Evolutionary conservation across 2,113 vertebrate species (phyloP).

Genomic region (Nesoenas mayeri): DNA sequence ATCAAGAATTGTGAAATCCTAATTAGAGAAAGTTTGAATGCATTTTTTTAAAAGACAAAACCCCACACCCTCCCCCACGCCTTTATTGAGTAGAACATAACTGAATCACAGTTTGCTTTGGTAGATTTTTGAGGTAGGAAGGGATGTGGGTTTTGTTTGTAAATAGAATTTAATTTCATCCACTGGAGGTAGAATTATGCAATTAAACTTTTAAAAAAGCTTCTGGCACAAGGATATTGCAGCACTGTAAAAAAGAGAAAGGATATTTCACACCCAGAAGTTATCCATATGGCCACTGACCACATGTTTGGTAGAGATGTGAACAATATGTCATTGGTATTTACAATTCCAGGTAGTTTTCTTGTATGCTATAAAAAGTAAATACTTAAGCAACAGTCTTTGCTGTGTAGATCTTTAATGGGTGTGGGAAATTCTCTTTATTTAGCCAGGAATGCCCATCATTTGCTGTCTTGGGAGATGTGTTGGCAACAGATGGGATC

Average conservation of each 20-base stretch:
- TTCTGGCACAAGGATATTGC: conserved; percentile 54
- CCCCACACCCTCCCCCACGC: too few relatives aligned
- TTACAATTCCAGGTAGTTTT: conserved; percentile 72
- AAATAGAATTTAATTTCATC: conserved; percentile 47
- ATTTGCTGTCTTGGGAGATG: conserved; percentile 69
- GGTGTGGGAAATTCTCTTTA: conserved; percentile 70
- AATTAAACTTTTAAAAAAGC: conserved; percentile 47
- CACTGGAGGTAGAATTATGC: conserved; percentile 36
- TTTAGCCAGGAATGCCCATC: conserved; percentile 70
- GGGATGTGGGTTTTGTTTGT: conserved; percentile 29
- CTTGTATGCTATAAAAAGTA: conserved; percentile 68
- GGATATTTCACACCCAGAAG: conserved; percentile 66
- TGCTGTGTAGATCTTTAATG: conserved; percentile 66
- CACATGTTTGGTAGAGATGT: conserved; percentile 69
- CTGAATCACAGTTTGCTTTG: not conserved
- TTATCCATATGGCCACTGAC: conserved; percentile 69
- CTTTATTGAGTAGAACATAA: not conserved
- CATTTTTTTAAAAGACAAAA: not conserved
- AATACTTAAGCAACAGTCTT: conserved; percentile 58
- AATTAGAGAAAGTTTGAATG: not conserved
- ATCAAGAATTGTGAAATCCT: not conserved
- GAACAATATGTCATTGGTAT: conserved; percentile 69
- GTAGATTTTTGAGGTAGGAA: not conserved
- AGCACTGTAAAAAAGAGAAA: conserved; percentile 60
- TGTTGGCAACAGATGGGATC: conserved; percentile 68